phyloP scores from a whole-genome alignment of 1,140 invertebrate species.

The Drosophila serrata region DNA sequence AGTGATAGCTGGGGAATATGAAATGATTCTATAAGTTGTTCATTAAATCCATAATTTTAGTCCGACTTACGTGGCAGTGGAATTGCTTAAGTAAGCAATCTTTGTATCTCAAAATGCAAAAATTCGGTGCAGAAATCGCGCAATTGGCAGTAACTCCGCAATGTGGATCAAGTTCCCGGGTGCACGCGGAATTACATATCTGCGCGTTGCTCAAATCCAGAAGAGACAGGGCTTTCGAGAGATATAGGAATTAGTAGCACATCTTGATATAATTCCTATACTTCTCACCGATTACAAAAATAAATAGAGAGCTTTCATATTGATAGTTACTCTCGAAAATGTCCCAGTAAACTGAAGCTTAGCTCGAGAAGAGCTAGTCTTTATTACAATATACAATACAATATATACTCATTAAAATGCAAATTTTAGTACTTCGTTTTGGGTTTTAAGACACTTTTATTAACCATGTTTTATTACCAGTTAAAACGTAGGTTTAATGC shows the following conservation, averaged over 20 bases:
- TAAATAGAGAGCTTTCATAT: not conserved
- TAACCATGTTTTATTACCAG: not conserved
- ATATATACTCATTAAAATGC: not conserved
- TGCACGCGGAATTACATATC: not conserved
- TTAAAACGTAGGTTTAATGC: too few relatives aligned
- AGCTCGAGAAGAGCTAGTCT: not conserved
- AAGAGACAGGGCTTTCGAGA: not conserved
- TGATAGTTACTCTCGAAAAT: not conserved
- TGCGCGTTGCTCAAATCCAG: not conserved
- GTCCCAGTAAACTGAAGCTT: not conserved
- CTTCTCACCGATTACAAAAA: not conserved
- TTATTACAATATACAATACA: not conserved
- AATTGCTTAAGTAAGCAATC: too few relatives aligned
- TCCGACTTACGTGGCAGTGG: not conserved
- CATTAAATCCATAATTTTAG: not conserved
- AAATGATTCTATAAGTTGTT: not conserved
- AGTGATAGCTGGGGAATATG: not conserved
- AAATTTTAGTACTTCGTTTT: not conserved
- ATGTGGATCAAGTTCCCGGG: not conserved
- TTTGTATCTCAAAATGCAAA: not conserved
- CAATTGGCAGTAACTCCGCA: not conserved
- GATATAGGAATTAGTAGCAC: not conserved
- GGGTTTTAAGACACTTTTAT: not conserved
- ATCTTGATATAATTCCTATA: not conserved
- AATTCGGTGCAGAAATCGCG: not conserved